phyloP scores from a whole-genome alignment of 2,797 vertebrate species.

The Sparidentex hasta region DNA sequence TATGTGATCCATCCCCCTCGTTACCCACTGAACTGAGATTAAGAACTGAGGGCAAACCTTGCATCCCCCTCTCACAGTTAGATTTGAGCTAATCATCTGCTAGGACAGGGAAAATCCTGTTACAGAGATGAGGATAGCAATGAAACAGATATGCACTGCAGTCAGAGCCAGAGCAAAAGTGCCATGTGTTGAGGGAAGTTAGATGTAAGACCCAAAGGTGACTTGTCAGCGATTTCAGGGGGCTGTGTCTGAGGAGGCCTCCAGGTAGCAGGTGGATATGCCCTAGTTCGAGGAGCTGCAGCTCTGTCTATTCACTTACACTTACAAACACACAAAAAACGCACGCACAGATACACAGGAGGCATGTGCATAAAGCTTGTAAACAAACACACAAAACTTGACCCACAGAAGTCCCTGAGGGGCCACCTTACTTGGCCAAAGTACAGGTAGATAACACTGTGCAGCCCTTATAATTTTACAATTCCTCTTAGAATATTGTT shows the following conservation, averaged over 20 bases:
- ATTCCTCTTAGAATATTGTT: background rate
- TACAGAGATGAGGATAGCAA: slow-evolving; percentile 47
- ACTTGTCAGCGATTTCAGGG: slow-evolving; percentile 80
- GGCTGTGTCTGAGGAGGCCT: slow-evolving; percentile 76
- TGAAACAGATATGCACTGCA: slow-evolving; percentile 53
- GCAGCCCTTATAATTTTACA: background rate
- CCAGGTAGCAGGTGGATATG: slow-evolving; percentile 81
- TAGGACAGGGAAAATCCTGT: slow-evolving; percentile 54
- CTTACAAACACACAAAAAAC: background rate
- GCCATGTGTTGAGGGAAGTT: slow-evolving; percentile 27
- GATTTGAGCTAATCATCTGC: slow-evolving; percentile 65
- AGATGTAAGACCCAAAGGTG: slow-evolving; percentile 61
- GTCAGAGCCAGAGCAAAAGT: slow-evolving; percentile 22
- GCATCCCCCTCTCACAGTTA: slow-evolving; percentile 22
- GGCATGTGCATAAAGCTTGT: slow-evolving; percentile 4
- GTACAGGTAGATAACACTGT: background rate
- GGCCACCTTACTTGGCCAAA: background rate
- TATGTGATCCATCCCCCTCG: slow-evolving; percentile 66
- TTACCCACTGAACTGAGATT: slow-evolving; percentile 70
- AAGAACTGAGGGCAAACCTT: slow-evolving; percentile 54
- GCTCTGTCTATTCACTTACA: slow-evolving; percentile 39
- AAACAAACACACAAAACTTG: background rate
- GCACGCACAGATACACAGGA: background rate
- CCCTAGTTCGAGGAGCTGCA: slow-evolving; percentile 75
- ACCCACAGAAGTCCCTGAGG: background rate